phyloP scores from a whole-genome alignment of 2,113 vertebrate species.

The Mohoua ochrocephala region DNA sequence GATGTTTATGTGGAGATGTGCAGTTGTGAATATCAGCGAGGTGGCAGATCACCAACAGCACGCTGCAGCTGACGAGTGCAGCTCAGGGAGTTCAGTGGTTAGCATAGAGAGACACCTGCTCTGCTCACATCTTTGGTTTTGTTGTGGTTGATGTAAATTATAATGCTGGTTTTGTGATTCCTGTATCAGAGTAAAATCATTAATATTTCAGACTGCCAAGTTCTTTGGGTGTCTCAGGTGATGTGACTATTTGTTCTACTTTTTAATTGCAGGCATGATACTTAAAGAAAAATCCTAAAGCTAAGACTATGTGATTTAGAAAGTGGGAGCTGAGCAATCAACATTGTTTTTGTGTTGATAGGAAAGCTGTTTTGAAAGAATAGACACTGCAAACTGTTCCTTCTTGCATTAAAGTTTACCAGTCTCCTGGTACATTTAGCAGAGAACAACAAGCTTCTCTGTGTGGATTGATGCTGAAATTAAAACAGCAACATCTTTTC shows the following conservation, averaged over 20 bases:
- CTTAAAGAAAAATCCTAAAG: not conserved
- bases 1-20: not conserved
- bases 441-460: not conserved
- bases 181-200: not conserved
- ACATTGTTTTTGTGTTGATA: not conserved
- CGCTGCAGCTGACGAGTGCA: not conserved
- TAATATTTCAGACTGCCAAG: not conserved
- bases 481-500: not conserved
- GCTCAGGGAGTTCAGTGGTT: not conserved
- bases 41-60: not conserved
- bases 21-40: not conserved
- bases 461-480: not conserved
- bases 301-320: not conserved
- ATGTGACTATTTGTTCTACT: not conserved
- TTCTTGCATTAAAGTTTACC: not conserved
- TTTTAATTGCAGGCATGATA: not conserved
- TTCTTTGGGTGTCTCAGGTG: not conserved
- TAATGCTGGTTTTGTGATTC: not conserved
- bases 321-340: not conserved
- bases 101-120: not conserved
- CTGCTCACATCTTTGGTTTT: not conserved
- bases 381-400: not conserved
- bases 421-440: not conserved
- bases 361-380: conserved; percentile 23
- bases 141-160: not conserved